Evolutionary conservation across 2,797 vertebrate species (phyloP).

Genomic region (Enteromius trimaculatus): DNA sequence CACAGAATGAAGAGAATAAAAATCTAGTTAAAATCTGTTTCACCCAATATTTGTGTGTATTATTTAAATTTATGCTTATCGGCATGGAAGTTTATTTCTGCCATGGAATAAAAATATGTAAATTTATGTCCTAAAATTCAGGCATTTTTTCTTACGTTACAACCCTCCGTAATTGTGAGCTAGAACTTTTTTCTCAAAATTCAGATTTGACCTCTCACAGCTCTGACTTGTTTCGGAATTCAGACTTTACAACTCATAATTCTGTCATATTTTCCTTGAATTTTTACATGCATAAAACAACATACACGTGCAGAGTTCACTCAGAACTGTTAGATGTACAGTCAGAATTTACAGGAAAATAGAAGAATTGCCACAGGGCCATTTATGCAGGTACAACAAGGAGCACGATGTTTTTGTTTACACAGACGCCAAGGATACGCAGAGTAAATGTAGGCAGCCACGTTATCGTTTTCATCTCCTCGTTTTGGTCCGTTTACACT

Average conservation of each 20-base stretch:
- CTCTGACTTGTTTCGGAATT: neutral
- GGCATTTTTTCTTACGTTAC: neutral
- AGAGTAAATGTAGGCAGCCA: neutral
- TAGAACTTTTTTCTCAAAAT: neutral
- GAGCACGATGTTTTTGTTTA: neutral
- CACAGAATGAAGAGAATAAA: neutral
- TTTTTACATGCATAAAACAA: no score
- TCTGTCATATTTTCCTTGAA: no score
- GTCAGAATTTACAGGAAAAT: neutral
- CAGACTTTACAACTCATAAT: neutral
- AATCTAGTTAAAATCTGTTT: neutral
- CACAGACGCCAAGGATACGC: neutral
- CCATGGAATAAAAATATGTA: neutral
- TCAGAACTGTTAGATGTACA: neutral
- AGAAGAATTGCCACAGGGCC: neutral
- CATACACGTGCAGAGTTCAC: neutral
- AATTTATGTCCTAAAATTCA: neutral
- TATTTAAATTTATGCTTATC: neutral
- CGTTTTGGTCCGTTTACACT: neutral
- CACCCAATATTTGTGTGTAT: neutral
- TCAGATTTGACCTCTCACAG: neutral
- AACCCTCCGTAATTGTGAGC: neutral
- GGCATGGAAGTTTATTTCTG: neutral
- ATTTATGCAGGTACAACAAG: neutral
- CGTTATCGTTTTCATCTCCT: neutral